Evolutionary conservation across 2,113 vertebrate genomes (phyloP).

Genomic region (Clupea harengus): DNA sequence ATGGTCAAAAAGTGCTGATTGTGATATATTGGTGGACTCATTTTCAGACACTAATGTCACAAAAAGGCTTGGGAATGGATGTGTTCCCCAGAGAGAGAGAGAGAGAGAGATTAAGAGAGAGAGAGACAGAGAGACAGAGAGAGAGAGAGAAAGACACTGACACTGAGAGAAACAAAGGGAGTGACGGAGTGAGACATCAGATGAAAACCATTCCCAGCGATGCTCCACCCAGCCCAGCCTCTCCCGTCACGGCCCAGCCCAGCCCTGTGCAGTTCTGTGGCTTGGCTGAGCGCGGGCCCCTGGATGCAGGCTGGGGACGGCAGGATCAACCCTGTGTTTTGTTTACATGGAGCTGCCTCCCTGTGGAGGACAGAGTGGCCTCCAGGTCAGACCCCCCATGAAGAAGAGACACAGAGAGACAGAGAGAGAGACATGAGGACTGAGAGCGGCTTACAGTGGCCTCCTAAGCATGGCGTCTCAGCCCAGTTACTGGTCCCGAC

Average conservation of each 20-base stretch:
- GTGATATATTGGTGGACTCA: no score
- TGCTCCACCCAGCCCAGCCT: conserved; percentile 1
- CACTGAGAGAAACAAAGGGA: background rate
- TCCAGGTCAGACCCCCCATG: conserved; percentile 54
- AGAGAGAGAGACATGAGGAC: conserved; percentile 17
- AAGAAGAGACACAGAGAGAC: conserved; percentile 24
- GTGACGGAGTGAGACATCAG: conserved; percentile 4
- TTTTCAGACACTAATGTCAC: no score
- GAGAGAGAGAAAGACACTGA: background rate
- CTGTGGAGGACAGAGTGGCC: conserved; percentile 44
- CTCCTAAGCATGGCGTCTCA: background rate
- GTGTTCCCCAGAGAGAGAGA: background rate
- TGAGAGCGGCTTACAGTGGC: background rate
- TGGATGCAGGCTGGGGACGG: background rate
- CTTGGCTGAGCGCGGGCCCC: background rate
- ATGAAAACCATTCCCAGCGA: conserved; percentile 12
- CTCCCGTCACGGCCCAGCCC: background rate
- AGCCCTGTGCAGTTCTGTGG: background rate
- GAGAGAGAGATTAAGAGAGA: conserved; percentile 1
- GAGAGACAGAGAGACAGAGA: background rate
- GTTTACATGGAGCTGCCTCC: conserved; percentile 51
- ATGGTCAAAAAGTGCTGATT: no score
- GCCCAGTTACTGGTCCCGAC: conserved; percentile 5
- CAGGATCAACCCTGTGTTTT: conserved; percentile 34
- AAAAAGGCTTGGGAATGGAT: background rate